Base-by-base conservation (phyloP, 2,888 invertebrate species). In the Iphiclides podalirius region DNA sequence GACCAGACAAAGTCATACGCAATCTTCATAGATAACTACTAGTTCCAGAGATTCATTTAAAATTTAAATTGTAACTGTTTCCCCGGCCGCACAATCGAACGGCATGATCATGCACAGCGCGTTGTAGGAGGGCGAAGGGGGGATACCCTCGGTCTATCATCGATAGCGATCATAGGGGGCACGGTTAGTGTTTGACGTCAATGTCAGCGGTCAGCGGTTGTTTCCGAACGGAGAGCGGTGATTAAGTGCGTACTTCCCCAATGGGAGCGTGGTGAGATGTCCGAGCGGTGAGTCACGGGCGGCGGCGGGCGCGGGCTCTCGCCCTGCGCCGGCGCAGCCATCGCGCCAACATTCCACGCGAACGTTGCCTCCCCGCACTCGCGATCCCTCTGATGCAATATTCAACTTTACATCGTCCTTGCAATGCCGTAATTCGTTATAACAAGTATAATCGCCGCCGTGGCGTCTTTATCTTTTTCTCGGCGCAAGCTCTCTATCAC, bases 381-480 rank as follows among this genome's bases (percentile, higher is more conserved):
- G 75, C 79, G 73, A 73, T 74, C 69, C 66, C 79, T 80, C 82
- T 87, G 86, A 87, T 85, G 86, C 87, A 87, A 86, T 84, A 86
- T 86, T 87, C 84, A 86, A 85, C 85, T 86, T 85, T 86, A 86
- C 83, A 78, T 84, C 86, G 86, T 87, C 86, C 87, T 88, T 88
- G 87, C 87, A 87, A 86, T 87, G 87, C 86, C 86, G 86, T 87
- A 87, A 88, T 86, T 87, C 84, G 82, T 84, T 83, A 82, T 76
- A 81, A 85, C 84, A 75, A 79, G 76, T 79, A 79, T 78, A 81
- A 81, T 79, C 72, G 80, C 65, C 72, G 70, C 74, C 75, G 75
- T 76, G n/a, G 31, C 31, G 31, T 31, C 80, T 81, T 84, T 79
- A 75, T 82, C 74, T 78, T 83, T 82, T 84, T 83, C 70, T 62